Conservation (phyloP, 2,797 vertebrate genomes). For the Emys orbicularis region DNA sequence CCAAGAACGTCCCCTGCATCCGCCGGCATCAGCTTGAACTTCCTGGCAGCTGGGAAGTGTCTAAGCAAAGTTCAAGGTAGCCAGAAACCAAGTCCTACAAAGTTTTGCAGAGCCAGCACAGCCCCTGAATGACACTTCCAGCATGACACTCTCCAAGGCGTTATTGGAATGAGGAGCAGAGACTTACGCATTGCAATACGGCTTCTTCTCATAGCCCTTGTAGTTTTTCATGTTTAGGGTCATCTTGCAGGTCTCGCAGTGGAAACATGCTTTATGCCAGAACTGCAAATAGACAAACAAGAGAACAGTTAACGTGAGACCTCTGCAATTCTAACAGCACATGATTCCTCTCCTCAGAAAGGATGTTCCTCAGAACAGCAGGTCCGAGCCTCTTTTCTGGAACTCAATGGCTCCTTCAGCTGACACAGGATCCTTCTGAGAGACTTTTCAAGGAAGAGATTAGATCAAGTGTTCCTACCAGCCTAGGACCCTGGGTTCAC, state of each 20-base stretch:
- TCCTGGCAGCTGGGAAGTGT: not conserved
- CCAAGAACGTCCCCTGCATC: accelerated
- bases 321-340: not conserved
- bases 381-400: not conserved
- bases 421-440: not conserved
- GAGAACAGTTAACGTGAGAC: accelerated
- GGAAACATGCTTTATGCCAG: slow-evolving; percentile 99
- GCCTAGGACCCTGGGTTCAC: not conserved
- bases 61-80: not conserved
- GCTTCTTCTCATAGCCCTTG: slow-evolving; percentile 98
- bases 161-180: accelerated
- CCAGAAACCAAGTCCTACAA: accelerated
- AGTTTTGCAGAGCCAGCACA: accelerated
- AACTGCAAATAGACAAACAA: slow-evolving; percentile 81
- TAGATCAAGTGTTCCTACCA: not conserved
- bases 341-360: not conserved
- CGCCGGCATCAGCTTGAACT: accelerated
- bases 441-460: slow-evolving; percentile 34
- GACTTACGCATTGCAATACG: slow-evolving; percentile 98
- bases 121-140: not conserved
- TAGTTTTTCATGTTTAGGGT: slow-evolving; percentile 99
- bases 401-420: not conserved
- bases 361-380: not conserved
- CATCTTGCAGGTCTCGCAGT: slow-evolving; percentile 99
- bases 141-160: accelerated